Conservation (phyloP, 2,113 vertebrate genomes). For the Struthio camelus region DNA sequence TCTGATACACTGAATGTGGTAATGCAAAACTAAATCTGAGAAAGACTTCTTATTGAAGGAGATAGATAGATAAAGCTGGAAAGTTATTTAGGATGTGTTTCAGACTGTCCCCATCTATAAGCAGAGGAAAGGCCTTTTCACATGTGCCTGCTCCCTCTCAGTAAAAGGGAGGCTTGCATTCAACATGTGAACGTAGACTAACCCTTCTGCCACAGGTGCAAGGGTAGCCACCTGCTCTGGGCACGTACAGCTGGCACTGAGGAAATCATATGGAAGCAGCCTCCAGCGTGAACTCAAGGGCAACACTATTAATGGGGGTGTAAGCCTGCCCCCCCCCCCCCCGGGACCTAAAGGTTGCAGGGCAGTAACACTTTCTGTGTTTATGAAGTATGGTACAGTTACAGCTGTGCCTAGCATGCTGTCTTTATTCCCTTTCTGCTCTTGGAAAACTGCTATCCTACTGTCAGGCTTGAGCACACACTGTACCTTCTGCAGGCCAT, state of each 20-base stretch:
- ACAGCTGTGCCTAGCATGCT: rapidly evolving
- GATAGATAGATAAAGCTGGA: rapidly evolving
- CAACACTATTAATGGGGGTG: rapidly evolving
- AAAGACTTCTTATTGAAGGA: neutral
- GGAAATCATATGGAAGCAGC: neutral
- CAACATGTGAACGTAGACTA: rapidly evolving
- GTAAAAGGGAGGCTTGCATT: rapidly evolving
- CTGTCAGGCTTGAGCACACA: rapidly evolving
- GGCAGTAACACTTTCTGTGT: neutral
- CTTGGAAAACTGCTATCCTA: rapidly evolving
- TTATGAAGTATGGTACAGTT: neutral
- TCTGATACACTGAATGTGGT: neutral
- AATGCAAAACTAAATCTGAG: neutral
- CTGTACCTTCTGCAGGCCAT: neutral
- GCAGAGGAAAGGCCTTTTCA: too few species aligned
- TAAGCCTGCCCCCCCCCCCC: neutral
- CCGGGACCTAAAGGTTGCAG: neutral
- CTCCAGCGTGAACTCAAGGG: rapidly evolving
- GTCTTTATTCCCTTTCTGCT: neutral
- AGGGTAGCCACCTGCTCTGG: rapidly evolving
- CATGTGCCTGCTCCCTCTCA: rapidly evolving
- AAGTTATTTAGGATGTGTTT: neutral
- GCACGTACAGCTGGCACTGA: neutral
- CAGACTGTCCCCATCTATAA: neutral
- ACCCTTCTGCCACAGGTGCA: rapidly evolving